Evolutionary conservation across 2,888 invertebrate species (phyloP), one percentile per base, ranked within the genome.

Genomic region (Tuta absoluta): DNA sequence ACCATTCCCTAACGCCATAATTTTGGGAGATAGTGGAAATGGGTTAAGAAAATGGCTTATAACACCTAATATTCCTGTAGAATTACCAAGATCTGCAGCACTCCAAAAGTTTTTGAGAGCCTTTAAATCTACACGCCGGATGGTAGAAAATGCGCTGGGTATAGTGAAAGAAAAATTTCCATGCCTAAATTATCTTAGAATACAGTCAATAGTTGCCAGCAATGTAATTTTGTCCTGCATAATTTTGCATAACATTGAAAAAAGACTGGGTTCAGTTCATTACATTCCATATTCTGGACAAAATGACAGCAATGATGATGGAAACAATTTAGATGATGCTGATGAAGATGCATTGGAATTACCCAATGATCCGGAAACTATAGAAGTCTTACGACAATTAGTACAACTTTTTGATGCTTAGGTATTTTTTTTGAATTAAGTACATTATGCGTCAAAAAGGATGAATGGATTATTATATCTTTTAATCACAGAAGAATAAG

Each of bases 1-100:
- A 63, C 64, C 64, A 41, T 66, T 66, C 53, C 63, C 66, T 48
- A 66, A 63, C 48, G 66, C 63, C 37, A 53, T 63, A 59, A 63
- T 66, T 45, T 63, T 66, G 28, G 66, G 63, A 57, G 66, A 66
- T 45, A 63, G 57, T 61, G 61, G 63, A 61, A 61, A 62, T 57
- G 24, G 61, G 19, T 48, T 62, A 57, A 53, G 33, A 38, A 66
- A 60, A 45, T 65, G 63, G 65, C 60, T 63, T 38, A 51, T 65
- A 48, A 65, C 63, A 23, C 63, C 65, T 63, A 65, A 58, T 49
- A 66, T 66, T 49, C 63, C 61, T 45, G 4, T 64, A 64, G 33
- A 60, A 64, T 56, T 61, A 63, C 58, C 63, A 28, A 64, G 66
- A 19, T 64, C 64, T 38, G 60, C 17, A 17, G 28, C 64, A 53